A percentile compares a stretch with the other conserved stretches of the same genome.
Evolutionary conservation across 2,888 invertebrate species (phyloP).

Genomic region (Protula sp.): DNA sequence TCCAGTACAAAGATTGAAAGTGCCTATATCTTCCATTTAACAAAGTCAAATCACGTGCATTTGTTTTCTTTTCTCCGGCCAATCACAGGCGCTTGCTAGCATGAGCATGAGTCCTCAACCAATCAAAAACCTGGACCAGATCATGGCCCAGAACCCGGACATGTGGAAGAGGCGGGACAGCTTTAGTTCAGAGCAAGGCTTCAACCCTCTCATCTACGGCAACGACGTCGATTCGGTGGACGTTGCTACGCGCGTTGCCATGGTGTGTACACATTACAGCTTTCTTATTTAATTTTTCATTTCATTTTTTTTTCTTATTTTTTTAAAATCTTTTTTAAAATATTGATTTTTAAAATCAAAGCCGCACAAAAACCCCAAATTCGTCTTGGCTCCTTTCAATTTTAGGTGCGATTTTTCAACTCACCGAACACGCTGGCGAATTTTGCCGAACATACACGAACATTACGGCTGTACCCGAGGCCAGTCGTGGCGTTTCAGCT

Average conservation of each 20-base stretch:
- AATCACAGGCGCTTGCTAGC: conserved; percentile 70
- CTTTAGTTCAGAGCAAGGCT: conserved; percentile 43
- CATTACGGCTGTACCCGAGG: conserved; percentile 88
- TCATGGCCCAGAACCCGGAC: conserved; percentile 47
- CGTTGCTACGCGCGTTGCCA: conserved; percentile 93
- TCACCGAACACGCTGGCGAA: conserved; percentile 94
- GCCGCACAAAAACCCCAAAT: too few species aligned
- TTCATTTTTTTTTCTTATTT: too few species aligned
- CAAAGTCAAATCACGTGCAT: too few species aligned
- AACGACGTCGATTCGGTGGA: conserved; percentile 92
- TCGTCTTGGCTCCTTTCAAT: too few species aligned
- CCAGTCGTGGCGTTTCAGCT: conserved; percentile 99
- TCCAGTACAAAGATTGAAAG: too few species aligned
- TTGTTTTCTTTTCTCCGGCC: too few species aligned
- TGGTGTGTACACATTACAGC: conserved; percentile 64
- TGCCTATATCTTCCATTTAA: too few species aligned
- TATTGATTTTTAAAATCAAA: neutral
- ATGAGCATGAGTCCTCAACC: conserved; percentile 60
- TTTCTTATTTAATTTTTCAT: too few species aligned
- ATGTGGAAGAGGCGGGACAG: conserved; percentile 44
- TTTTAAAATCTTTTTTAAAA: too few species aligned
- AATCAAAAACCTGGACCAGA: conserved; percentile 55
- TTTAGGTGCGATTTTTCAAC: conserved; percentile 89
- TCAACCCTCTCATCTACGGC: conserved; percentile 75
- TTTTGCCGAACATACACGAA: conserved; percentile 96